Evolutionary conservation across 2,888 invertebrate species (phyloP).

Genomic region (Trisateles emortualis): DNA sequence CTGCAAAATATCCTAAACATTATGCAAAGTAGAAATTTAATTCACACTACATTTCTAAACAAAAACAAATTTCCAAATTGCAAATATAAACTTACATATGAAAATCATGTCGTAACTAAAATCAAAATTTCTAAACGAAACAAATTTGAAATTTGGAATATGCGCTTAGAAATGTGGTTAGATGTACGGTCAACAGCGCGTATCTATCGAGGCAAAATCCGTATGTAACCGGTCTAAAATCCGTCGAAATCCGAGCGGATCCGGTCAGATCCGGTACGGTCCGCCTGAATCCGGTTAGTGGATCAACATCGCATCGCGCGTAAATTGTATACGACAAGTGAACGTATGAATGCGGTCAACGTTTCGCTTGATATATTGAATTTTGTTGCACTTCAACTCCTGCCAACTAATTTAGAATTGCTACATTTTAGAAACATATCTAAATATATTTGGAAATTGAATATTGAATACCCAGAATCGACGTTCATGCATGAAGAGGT

Average conservation of each 20-base stretch:
- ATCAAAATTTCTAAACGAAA: conserved; percentile 38
- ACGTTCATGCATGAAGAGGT: too few relatives aligned
- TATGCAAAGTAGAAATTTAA: too few relatives aligned
- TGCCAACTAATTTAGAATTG: background rate
- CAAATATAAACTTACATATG: conserved; percentile 26
- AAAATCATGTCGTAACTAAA: conserved; percentile 12
- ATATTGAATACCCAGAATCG: too few relatives aligned
- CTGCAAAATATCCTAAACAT: too few relatives aligned
- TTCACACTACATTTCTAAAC: background rate
- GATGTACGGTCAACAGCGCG: conserved; percentile 54
- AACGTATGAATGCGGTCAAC: conserved; percentile 39
- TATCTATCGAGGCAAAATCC: conserved; percentile 67
- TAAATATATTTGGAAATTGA: too few relatives aligned
- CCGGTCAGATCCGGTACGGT: conserved; percentile 49
- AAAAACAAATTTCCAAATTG: background rate
- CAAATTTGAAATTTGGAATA: conserved; percentile 49
- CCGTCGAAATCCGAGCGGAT: conserved; percentile 54
- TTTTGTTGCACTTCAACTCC: conserved; percentile 20
- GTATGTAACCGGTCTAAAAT: conserved; percentile 58
- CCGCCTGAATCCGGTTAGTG: conserved; percentile 56
- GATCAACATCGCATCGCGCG: conserved; percentile 51
- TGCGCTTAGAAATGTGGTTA: conserved; percentile 52
- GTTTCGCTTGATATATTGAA: conserved; percentile 40
- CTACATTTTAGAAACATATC: background rate
- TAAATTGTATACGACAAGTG: conserved; percentile 41